Conservation (phyloP, 2,797 vertebrate genomes). For the Leucoraja ocellata region DNA sequence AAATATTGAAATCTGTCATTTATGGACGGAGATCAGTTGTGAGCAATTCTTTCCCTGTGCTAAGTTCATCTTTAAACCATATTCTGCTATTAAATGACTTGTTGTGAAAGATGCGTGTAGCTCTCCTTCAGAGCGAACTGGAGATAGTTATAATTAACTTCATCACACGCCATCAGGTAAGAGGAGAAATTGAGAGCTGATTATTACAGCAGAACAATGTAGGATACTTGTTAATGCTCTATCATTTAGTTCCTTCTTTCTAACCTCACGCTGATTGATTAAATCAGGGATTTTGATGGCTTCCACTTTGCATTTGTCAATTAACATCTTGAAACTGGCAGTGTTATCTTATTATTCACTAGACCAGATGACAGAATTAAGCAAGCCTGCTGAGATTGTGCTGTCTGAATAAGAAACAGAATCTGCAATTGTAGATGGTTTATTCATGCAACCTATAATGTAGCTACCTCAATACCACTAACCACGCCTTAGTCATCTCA, state of each 20-base stretch:
- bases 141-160: neutral
- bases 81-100: neutral
- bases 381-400: neutral
- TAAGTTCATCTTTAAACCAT: neutral
- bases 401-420: conserved; percentile 21
- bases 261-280: neutral
- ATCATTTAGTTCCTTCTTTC: neutral
- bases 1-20: neutral
- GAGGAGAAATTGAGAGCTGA: conserved; percentile 11
- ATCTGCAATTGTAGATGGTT: neutral
- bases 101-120: neutral
- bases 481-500: no score
- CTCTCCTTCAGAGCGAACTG: neutral
- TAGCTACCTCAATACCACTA: no score
- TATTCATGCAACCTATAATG: no score
- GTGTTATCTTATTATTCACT: conserved; percentile 23
- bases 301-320: conserved; percentile 23
- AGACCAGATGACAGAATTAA: conserved; percentile 2
- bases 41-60: neutral
- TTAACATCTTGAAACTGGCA: neutral
- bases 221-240: neutral
- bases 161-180: conserved; percentile 1
- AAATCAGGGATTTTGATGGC: conserved; percentile 20
- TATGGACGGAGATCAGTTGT: neutral
- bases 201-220: neutral